Percentiles rank a stretch among this genome's conserved stretches.
These are phyloP conservation scores for Arremon aurantiirostris DNA, from an alignment of 2,797 vertebrate species.

Conservation along the genomic window DNA sequence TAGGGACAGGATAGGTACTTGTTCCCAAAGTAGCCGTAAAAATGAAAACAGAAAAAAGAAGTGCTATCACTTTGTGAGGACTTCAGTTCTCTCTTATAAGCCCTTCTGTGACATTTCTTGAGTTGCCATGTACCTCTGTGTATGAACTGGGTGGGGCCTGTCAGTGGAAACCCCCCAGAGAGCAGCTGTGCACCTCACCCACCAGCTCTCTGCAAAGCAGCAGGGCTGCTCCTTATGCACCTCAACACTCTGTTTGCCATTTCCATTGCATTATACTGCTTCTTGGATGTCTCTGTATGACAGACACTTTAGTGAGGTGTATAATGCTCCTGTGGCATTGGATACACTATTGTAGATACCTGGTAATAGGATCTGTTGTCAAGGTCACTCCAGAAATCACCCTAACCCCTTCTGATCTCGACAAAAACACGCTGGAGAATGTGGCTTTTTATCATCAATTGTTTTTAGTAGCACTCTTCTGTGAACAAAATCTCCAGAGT, in stretches of 20 bases:
- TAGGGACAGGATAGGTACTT: not conserved
- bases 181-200: not conserved
- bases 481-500: not conserved
- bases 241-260: not conserved
- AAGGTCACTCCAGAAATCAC: not conserved
- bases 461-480: not conserved
- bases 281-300: not conserved
- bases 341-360: not conserved
- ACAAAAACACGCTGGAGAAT: not conserved
- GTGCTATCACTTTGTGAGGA: not conserved
- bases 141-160: not conserved
- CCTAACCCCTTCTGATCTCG: not conserved
- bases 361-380: not conserved
- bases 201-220: not conserved
- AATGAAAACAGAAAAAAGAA: not conserved
- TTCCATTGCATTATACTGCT: not conserved
- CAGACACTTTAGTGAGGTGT: not conserved
- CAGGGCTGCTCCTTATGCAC: not conserved
- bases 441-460: not conserved
- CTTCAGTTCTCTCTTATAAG: not conserved
- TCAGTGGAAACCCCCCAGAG: fast-evolving
- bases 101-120: not conserved
- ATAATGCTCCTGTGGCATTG: not conserved
- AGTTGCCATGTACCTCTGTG: not conserved
- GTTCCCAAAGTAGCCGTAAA: not conserved